phyloP scores from a whole-genome alignment of 2,113 vertebrate genomes.

The Tachysurus fulvidraco region DNA sequence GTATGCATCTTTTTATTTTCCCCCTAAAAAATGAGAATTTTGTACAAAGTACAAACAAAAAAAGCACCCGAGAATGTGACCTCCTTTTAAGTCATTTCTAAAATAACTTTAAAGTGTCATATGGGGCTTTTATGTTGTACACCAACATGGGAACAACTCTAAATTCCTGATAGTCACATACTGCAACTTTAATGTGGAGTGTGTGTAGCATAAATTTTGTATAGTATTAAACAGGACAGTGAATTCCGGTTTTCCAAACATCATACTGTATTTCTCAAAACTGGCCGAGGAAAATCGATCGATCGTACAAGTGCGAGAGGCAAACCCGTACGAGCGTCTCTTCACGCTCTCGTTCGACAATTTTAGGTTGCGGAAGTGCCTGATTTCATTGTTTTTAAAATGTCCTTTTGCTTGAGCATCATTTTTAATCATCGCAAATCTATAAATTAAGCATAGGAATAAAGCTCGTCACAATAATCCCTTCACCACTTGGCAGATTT shows the following conservation, averaged over 20 bases:
- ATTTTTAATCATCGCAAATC: background rate
- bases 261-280: slow-evolving; percentile 1
- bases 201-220: background rate
- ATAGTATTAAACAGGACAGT: slow-evolving; percentile 4
- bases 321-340: background rate
- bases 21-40: too few relatives aligned
- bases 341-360: background rate
- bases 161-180: background rate
- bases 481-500: background rate
- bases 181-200: background rate
- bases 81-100: background rate
- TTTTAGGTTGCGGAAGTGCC: background rate
- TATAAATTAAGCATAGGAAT: background rate
- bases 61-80: background rate
- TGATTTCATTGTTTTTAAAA: background rate
- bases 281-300: background rate
- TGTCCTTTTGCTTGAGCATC: background rate
- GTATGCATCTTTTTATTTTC: background rate
- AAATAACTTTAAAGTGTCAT: background rate
- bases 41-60: too few relatives aligned
- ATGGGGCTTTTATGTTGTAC: background rate
- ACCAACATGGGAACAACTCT: background rate
- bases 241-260: background rate
- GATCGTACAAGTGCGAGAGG: background rate
- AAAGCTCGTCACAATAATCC: background rate